These are phyloP conservation scores for Camelus bactrianus DNA, from an alignment of 2,113 vertebrate species.

Conservation along the genomic window DNA sequence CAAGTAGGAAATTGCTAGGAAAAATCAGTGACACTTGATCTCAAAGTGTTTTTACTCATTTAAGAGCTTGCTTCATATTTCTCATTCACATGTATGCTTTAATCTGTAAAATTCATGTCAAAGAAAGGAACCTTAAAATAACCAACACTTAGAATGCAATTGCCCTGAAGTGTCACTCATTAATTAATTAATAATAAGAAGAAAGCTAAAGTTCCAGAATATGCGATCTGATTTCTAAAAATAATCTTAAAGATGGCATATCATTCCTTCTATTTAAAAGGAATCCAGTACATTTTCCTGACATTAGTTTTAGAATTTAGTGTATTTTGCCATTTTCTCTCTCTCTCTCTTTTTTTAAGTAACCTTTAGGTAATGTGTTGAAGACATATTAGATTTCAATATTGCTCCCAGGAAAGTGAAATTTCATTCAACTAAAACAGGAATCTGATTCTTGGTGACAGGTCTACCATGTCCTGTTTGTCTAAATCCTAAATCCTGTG, in stretches of 20 bases:
- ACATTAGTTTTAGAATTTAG: neutral
- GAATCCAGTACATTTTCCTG: neutral
- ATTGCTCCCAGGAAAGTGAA: conserved; percentile 62
- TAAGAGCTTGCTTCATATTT: neutral
- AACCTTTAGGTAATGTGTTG: neutral
- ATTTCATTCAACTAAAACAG: conserved; percentile 60
- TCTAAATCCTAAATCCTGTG: conserved; percentile 49
- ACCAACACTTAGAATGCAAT: neutral
- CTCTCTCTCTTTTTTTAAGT: neutral
- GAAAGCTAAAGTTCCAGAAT: neutral
- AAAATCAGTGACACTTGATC: neutral
- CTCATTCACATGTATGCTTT: neutral
- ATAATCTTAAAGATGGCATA: neutral
- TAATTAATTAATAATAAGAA: neutral
- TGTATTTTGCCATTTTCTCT: neutral
- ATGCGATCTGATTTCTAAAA: neutral
- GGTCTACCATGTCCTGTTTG: neutral
- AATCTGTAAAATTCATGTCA: neutral
- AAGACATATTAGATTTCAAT: conserved; percentile 20
- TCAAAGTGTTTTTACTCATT: neutral
- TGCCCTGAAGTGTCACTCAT: neutral
- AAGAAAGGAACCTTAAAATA: conserved; percentile 25
- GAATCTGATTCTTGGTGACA: neutral
- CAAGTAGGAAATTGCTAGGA: neutral
- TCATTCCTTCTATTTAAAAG: neutral